These are phyloP conservation scores for Dryobotodes eremita DNA, from an alignment of 2,888 invertebrate species.

Conservation along the genomic window DNA sequence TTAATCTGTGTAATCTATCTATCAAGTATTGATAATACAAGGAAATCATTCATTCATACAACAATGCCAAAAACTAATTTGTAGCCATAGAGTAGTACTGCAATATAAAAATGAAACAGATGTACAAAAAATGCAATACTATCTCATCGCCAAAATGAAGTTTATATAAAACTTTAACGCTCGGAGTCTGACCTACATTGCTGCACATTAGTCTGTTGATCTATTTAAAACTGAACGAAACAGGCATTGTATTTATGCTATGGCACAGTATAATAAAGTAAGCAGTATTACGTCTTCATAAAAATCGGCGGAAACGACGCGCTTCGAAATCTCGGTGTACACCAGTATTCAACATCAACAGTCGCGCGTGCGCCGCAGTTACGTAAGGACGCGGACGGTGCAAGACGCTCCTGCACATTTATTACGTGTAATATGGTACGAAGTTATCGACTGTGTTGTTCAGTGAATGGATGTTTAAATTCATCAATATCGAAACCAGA, in stretches of 20 bases:
- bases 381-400: too few species aligned
- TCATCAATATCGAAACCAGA: too few species aligned
- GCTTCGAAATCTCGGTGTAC: too few species aligned
- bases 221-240: slow-evolving; percentile 58
- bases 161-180: slow-evolving; percentile 49
- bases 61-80: slow-evolving; percentile 4
- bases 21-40: slow-evolving; percentile 37
- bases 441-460: too few species aligned
- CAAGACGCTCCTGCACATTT: too few species aligned
- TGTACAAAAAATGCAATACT: too few species aligned
- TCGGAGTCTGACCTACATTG: slow-evolving; percentile 58
- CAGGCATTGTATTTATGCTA: slow-evolving; percentile 46
- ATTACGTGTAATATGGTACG: too few species aligned
- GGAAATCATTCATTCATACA: slow-evolving; percentile 40
- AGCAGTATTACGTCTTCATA: too few species aligned
- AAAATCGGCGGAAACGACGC: too few species aligned
- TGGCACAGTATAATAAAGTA: neutral
- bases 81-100: neutral
- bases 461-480: too few species aligned
- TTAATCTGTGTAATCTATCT: slow-evolving; percentile 30
- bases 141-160: slow-evolving; percentile 50
- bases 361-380: too few species aligned
- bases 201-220: slow-evolving; percentile 34
- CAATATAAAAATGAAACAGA: slow-evolving; percentile 31
- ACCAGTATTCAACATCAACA: too few species aligned